Evolutionary conservation across 2,888 invertebrate genomes (phyloP).

Genomic region (Oxystoma pomonae): DNA sequence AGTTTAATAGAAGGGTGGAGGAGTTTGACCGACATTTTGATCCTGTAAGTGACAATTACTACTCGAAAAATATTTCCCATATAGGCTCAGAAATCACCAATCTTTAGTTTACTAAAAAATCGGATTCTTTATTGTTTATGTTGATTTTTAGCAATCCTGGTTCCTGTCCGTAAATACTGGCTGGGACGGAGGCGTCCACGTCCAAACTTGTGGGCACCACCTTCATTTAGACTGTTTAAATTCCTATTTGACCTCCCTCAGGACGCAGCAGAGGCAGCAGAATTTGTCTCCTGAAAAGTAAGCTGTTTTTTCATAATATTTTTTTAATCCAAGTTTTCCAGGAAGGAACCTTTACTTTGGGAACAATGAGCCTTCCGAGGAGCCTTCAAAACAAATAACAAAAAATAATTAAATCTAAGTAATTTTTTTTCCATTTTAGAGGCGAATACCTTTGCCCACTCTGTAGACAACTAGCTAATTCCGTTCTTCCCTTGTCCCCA

Average conservation of each 20-base stretch:
- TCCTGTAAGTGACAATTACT: constrained; percentile 55
- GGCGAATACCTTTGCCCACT: constrained; percentile 94
- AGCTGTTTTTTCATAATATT: constrained; percentile 38
- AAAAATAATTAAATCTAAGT: neutral
- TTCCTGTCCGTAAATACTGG: constrained; percentile 74
- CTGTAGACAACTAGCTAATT: constrained; percentile 88
- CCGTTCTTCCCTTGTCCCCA: constrained; percentile 80
- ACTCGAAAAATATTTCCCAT: too few species aligned
- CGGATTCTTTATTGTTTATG: constrained; percentile 5
- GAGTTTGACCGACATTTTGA: constrained; percentile 74
- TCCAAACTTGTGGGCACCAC: constrained; percentile 95
- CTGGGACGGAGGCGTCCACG: constrained; percentile 89
- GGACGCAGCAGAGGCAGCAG: constrained; percentile 71
- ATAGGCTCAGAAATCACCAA: too few species aligned
- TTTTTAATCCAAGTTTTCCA: too few species aligned
- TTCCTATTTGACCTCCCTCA: constrained; percentile 82
- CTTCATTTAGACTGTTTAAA: constrained; percentile 92
- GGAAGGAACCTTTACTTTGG: too few species aligned
- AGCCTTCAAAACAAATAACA: too few species aligned
- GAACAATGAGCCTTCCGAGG: too few species aligned
- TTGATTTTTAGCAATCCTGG: constrained; percentile 63
- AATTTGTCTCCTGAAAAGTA: constrained; percentile 66
- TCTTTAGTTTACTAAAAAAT: neutral
- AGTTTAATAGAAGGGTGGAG: constrained; percentile 73
- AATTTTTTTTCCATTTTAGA: constrained; percentile 41